Evolutionary conservation across 1,140 invertebrate species (phyloP).

Genomic region (Pentalonia nigronervosa): DNA sequence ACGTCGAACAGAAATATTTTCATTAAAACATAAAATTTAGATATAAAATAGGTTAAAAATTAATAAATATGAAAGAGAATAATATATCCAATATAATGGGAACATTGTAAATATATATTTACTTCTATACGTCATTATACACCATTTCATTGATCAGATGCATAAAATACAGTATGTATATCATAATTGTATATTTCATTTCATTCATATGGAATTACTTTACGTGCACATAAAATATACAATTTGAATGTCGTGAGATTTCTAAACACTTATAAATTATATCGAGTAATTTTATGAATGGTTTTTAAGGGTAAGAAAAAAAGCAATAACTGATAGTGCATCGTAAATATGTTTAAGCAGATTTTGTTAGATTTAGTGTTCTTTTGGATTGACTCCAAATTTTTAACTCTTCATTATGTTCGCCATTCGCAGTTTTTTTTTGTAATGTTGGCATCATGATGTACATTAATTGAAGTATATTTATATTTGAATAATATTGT

Average conservation of each 20-base stretch:
- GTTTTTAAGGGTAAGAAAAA: background rate
- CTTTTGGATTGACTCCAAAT: conserved; percentile 7
- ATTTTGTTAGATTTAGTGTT: conserved; percentile 16
- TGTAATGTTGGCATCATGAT: background rate
- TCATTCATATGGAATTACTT: background rate
- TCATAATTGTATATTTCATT: background rate
- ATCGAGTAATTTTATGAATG: background rate
- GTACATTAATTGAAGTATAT: background rate
- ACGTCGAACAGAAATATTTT: background rate
- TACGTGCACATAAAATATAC: background rate
- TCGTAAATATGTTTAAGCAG: conserved; percentile 26
- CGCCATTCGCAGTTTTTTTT: background rate
- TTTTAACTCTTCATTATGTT: conserved; percentile 21
- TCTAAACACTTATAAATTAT: background rate
- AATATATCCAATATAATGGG: background rate
- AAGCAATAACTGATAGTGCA: conserved; percentile 41
- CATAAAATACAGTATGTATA: too few species aligned
- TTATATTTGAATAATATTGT: background rate
- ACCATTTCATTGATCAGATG: too few species aligned
- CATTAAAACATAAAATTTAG: background rate
- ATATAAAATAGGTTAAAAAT: background rate
- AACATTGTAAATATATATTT: background rate
- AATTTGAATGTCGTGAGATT: background rate
- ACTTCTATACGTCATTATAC: too few species aligned
- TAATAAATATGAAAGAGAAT: background rate